Base-by-base conservation (phyloP, 2,888 invertebrate species). In the Imbricaverruca yamaguchii region DNA sequence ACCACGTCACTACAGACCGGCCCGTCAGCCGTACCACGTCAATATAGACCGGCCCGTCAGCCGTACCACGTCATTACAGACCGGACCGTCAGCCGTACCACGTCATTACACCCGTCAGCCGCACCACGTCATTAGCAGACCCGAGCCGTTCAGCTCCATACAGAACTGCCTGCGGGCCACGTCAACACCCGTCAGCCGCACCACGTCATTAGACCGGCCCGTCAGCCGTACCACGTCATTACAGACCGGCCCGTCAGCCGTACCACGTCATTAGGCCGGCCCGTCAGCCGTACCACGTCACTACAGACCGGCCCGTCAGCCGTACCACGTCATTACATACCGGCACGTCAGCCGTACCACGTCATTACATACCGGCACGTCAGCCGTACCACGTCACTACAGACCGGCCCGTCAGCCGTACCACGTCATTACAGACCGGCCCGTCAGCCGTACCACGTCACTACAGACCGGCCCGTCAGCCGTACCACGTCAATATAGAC, bases 81-180 rank as follows among this genome's bases (percentile, higher is more conserved):
- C 39, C 39, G 39, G 4, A 1, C 39, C 39, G 39, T 39, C 39
- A 39, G 39, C 39, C 39, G 39, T 39, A 4, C 80, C n/a, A 61
- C 23, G 39, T 39, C 39, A 39, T n/a, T n/a, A 88, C 99, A 99
- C 88, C n/a, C n/a, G n/a, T n/a, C n/a, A n/a, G n/a, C n/a, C n/a
- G n/a, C n/a, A n/a, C n/a, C n/a, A n/a, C n/a, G n/a, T n/a, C 98
- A 98, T 98, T 98, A 84, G 92, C 89, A 98, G 98, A 84, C 99
- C 90, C 86, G 95, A 99, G 98, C 80, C 98, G 98, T 85, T 99
- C 80, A 99, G 89, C 88, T 99, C 98, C 96, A 99, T 97, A 87
- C 98, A 99, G 89, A 99, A 98, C 89, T 99, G 98, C 85, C 98
- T 94, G 86, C 39, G 89, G 88, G 80, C 80, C 56, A 77, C 53